phyloP scores from a whole-genome alignment of 2,113 vertebrate genomes.

The Siphamia tubifer region DNA sequence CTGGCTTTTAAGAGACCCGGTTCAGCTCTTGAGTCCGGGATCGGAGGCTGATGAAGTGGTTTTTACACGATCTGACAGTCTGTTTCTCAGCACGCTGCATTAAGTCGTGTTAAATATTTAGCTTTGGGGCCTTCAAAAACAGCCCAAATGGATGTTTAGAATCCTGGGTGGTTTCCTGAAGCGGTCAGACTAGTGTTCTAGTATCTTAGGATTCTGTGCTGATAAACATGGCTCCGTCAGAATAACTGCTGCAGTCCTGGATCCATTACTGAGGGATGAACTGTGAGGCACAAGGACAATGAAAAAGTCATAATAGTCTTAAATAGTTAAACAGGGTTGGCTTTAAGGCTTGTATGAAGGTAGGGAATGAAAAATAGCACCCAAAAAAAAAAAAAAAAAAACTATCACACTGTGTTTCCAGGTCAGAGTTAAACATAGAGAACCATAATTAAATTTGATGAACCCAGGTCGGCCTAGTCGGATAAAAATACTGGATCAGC shows the following conservation, averaged over 20 bases:
- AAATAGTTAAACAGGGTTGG: not conserved
- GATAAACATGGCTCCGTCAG: not conserved
- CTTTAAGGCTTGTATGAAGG: not conserved
- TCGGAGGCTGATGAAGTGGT: not conserved
- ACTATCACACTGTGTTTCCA: not conserved
- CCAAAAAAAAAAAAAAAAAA: not conserved
- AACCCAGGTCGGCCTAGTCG: not conserved
- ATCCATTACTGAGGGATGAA: conserved; percentile 5
- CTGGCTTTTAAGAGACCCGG: not conserved
- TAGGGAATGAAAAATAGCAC: not conserved
- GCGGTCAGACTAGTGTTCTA: conserved; percentile 4
- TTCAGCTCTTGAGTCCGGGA: not conserved
- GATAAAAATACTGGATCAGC: not conserved
- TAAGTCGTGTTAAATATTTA: conserved; percentile 49
- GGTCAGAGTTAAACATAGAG: not conserved
- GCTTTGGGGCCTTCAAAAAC: conserved; percentile 14
- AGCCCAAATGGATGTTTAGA: conserved; percentile 28
- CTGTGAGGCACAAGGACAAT: not conserved
- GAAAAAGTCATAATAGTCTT: not conserved
- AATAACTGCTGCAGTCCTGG: conserved; percentile 9
- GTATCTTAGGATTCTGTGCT: not conserved
- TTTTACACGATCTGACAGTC: conserved; percentile 4
- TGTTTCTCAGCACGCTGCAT: conserved; percentile 39
- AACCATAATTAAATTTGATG: not conserved
- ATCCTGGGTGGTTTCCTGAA: conserved; percentile 11